Evolutionary conservation across 2,888 invertebrate genomes (phyloP).

Genomic region (Thera britannica): DNA sequence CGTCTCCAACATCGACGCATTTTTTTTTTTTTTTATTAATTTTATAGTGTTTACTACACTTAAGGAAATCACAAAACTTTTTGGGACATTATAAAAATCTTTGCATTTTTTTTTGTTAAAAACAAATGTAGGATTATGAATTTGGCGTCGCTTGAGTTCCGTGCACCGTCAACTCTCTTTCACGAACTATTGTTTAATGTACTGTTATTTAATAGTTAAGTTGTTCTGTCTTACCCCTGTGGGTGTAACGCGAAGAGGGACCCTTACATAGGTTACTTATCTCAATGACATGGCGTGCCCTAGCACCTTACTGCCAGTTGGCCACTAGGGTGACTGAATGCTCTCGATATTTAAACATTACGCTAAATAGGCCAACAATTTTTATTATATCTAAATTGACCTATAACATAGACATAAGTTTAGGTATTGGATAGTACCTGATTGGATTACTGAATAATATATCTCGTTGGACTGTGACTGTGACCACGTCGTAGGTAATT

Average conservation of each 20-base stretch:
- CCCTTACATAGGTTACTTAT: constrained; percentile 16
- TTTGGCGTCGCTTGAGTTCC: constrained; percentile 38
- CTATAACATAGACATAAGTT: background rate
- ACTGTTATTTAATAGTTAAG: constrained; percentile 28
- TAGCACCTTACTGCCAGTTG: background rate
- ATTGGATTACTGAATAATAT: background rate
- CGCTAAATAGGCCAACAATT: background rate
- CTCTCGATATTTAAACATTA: background rate
- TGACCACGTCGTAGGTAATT: background rate
- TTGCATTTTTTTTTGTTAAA: constrained; percentile 22
- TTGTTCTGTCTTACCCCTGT: constrained; percentile 23
- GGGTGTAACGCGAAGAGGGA: constrained; percentile 35
- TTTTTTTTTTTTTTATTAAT: constrained; percentile 15
- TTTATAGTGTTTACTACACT: no score
- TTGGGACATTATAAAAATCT: no score
- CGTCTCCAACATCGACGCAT: background rate
- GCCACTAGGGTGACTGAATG: no score
- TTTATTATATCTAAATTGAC: background rate
- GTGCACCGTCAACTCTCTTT: constrained; percentile 35
- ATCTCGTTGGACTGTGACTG: constrained; percentile 1
- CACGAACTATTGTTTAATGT: constrained; percentile 28
- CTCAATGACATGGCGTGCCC: background rate
- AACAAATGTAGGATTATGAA: constrained; percentile 27
- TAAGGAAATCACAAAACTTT: no score
- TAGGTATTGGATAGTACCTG: background rate